Conservation (phyloP, 2,113 vertebrate species). For the Barbus barbus region DNA sequence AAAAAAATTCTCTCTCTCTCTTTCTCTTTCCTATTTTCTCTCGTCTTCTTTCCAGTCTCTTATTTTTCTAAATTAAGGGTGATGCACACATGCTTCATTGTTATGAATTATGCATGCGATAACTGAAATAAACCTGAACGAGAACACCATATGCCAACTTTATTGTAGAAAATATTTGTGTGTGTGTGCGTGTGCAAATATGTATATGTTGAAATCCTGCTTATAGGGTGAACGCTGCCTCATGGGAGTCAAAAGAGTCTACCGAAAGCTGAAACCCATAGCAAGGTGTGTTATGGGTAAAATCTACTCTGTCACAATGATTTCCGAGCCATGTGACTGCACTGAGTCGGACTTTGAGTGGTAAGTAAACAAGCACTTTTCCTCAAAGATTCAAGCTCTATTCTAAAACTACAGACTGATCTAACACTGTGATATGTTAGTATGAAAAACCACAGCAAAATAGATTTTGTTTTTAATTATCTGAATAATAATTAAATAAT, state of each 20-base stretch:
- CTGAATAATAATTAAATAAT: too few species aligned
- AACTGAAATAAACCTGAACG: conserved; percentile 1
- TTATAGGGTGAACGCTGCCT: conserved; percentile 92
- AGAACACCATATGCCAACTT: neutral
- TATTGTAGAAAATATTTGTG: neutral
- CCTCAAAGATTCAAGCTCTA: neutral
- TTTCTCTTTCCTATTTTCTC: too few species aligned
- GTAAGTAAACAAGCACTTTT: conserved; percentile 72
- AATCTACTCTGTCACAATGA: conserved; percentile 81
- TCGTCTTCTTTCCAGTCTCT: too few species aligned
- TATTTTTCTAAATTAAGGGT: conserved; percentile 5
- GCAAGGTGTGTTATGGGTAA: conserved; percentile 94
- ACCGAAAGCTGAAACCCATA: conserved; percentile 89
- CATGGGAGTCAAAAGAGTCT: conserved; percentile 95
- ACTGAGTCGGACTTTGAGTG: conserved; percentile 96
- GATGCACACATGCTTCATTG: neutral
- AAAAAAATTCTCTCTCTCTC: too few species aligned
- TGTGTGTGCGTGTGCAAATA: neutral
- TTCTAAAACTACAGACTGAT: neutral
- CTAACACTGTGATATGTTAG: too few species aligned
- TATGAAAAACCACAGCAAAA: too few species aligned
- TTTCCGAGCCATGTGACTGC: conserved; percentile 88
- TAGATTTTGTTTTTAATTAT: too few species aligned
- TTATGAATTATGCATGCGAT: conserved; percentile 46
- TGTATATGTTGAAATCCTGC: neutral